phyloP scores from a whole-genome alignment of 2,113 vertebrate genomes.

The Percopsis transmontana region DNA sequence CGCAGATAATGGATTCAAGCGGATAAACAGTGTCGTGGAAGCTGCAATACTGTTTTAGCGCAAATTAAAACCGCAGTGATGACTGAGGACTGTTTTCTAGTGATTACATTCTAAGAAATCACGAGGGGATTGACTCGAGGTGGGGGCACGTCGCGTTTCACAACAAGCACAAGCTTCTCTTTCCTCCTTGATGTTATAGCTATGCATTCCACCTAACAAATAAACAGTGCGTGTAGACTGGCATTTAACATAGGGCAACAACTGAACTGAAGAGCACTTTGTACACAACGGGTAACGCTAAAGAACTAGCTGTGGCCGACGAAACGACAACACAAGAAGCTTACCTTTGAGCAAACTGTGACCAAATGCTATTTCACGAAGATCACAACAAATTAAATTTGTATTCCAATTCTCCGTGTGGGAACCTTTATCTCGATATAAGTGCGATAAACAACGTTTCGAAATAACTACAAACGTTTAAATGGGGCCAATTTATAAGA shows the following conservation, averaged over 20 bases:
- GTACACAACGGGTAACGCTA: constrained; percentile 10
- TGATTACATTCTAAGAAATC: too few relatives aligned
- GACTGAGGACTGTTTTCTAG: too few relatives aligned
- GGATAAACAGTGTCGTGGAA: too few relatives aligned
- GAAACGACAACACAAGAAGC: constrained; percentile 11
- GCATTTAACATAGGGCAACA: neutral
- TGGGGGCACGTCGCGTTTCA: constrained; percentile 57
- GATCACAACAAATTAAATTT: constrained; percentile 7
- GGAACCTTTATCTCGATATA: neutral
- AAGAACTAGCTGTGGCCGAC: constrained; percentile 1
- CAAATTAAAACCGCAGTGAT: too few relatives aligned
- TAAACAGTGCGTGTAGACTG: neutral
- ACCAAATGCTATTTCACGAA: constrained; percentile 3
- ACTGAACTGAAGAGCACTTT: neutral
- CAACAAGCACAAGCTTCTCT: neutral
- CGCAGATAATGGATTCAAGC: too few relatives aligned
- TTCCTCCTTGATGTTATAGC: neutral
- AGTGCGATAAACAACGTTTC: neutral
- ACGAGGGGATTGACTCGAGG: neutral
- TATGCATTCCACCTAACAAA: neutral
- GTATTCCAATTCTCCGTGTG: neutral
- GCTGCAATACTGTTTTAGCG: too few relatives aligned
- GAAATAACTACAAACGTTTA: neutral
- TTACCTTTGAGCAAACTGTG: constrained; percentile 50
- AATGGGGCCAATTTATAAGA: constrained; percentile 54